phyloP scores from a whole-genome alignment of 2,888 invertebrate species.

The Dromius quadrimaculatus region DNA sequence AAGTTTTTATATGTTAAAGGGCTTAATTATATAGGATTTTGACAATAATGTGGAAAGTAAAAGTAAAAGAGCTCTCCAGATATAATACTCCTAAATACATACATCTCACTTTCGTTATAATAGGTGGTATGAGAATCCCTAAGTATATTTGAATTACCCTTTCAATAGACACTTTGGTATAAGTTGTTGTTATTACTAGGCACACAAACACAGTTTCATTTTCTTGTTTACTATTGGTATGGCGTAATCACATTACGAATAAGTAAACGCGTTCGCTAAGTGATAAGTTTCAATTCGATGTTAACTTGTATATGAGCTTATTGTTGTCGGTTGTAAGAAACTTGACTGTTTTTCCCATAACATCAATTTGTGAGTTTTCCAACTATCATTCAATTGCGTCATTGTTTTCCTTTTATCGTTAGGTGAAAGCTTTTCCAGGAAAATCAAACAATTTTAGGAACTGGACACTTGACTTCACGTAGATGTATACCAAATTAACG shows the following conservation, averaged over 20 bases:
- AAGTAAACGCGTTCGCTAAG: slow-evolving; percentile 37
- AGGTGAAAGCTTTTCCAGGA: too few species aligned
- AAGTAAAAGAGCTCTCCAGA: slow-evolving; percentile 28
- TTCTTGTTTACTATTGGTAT: slow-evolving; percentile 45
- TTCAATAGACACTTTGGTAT: slow-evolving; percentile 26
- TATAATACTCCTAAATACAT: slow-evolving; percentile 9
- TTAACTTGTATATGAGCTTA: slow-evolving; percentile 1
- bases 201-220: slow-evolving; percentile 30
- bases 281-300: slow-evolving; percentile 33
- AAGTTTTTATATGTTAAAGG: too few species aligned
- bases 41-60: slow-evolving; percentile 27
- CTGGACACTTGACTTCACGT: too few species aligned
- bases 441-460: too few species aligned
- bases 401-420: too few species aligned
- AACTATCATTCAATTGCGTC: too few species aligned
- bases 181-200: slow-evolving; percentile 30
- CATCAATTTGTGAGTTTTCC: too few species aligned
- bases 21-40: too few species aligned
- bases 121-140: slow-evolving; percentile 23
- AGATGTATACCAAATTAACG: too few species aligned
- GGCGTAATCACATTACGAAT: slow-evolving; percentile 39
- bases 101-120: slow-evolving; percentile 31
- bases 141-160: slow-evolving; percentile 32
- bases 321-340: neutral
- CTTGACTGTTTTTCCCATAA: too few species aligned